phyloP scores from a whole-genome alignment of 2,888 invertebrate species.

The Boloria selene region DNA sequence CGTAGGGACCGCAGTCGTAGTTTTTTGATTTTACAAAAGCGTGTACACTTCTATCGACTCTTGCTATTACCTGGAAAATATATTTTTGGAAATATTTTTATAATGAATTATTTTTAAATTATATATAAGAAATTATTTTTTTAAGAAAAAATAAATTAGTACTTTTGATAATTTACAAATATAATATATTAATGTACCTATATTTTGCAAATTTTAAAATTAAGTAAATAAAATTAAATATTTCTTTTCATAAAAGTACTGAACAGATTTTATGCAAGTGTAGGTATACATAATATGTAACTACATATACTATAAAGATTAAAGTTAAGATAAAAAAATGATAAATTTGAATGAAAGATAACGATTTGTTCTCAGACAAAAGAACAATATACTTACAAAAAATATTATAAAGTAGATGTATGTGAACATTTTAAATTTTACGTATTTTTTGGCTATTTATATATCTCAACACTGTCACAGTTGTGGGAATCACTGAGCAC shows the following conservation, averaged over 20 bases:
- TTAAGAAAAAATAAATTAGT: no score
- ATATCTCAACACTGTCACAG: constrained; percentile 20
- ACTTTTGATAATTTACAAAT: no score
- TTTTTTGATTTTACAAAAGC: constrained; percentile 49
- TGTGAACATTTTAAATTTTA: constrained; percentile 28
- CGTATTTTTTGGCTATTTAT: not conserved
- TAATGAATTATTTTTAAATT: no score
- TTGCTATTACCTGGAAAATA: constrained; percentile 26
- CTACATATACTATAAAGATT: no score
- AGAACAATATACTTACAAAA: constrained; percentile 6
- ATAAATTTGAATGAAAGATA: not conserved
- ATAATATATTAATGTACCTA: no score
- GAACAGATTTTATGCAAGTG: no score
- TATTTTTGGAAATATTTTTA: not conserved
- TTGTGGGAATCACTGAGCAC: constrained; percentile 31
- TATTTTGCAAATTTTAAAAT: no score
- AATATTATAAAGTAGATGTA: constrained; percentile 9
- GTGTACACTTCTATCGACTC: constrained; percentile 20
- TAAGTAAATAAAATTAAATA: no score
- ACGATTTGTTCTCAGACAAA: no score
- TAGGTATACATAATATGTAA: no score
- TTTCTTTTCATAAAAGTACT: no score
- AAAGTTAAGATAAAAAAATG: not conserved
- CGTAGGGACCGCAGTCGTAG: constrained; percentile 67
- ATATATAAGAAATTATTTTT: no score